Percentiles rank a stretch among this genome's conserved stretches.
phyloP scores from a whole-genome alignment of 1,140 invertebrate genomes.

The Euwallacea fornicatus region DNA sequence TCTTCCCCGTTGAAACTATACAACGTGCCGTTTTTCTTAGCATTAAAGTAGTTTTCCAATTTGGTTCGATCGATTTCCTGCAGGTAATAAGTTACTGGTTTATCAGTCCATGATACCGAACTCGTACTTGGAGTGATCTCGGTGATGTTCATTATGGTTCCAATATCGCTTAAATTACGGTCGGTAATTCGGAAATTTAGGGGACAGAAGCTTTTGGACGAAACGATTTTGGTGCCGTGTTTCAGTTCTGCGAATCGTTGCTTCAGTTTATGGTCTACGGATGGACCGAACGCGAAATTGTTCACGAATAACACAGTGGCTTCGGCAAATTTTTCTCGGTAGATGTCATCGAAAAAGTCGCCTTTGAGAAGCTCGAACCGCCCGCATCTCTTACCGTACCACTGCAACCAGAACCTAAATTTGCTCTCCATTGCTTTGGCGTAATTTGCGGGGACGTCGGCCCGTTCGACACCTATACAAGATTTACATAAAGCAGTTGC shows the following conservation, averaged over 20 bases:
- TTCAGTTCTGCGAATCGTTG: constrained; percentile 34
- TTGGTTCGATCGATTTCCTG: constrained; percentile 34
- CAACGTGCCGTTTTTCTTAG: constrained; percentile 28
- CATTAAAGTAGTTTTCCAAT: constrained; percentile 29
- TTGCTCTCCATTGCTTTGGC: constrained; percentile 28
- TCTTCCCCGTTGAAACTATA: constrained; percentile 11
- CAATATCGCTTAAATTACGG: constrained; percentile 31
- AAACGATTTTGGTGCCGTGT: constrained; percentile 35
- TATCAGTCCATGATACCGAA: constrained; percentile 35
- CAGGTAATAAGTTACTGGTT: constrained; percentile 33
- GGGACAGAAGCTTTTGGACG: constrained; percentile 35
- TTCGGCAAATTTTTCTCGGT: constrained; percentile 26
- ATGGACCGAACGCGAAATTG: constrained; percentile 34
- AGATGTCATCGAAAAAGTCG: constrained; percentile 32
- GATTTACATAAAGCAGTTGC: constrained; percentile 16
- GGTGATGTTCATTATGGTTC: constrained; percentile 34
- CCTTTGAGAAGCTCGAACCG: constrained; percentile 24
- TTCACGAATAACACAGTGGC: constrained; percentile 34
- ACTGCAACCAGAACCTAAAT: constrained; percentile 37
- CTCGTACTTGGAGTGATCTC: constrained; percentile 30
- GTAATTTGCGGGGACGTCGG: constrained; percentile 30
- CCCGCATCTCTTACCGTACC: constrained; percentile 32
- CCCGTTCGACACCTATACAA: constrained; percentile 32
- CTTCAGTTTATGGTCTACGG: constrained; percentile 32
- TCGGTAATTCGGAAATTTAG: constrained; percentile 34